A percentile compares a stretch with the other conserved stretches of the same genome.
phyloP scores from a whole-genome alignment of 2,888 invertebrate species.

The Apocheima hispidaria region DNA sequence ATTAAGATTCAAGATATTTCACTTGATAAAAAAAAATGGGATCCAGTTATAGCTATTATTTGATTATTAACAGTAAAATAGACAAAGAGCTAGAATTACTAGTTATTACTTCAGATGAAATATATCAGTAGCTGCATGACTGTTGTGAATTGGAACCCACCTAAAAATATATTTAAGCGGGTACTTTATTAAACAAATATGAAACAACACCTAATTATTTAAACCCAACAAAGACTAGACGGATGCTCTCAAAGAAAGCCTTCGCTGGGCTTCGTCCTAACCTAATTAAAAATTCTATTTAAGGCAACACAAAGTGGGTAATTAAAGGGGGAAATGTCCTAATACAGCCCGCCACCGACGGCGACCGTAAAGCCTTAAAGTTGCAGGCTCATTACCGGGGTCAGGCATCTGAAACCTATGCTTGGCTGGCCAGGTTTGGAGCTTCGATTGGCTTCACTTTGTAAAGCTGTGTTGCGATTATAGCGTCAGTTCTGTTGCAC shows the following conservation, averaged over 20 bases:
- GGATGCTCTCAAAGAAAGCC: conserved; percentile 24
- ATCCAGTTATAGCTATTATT: no score
- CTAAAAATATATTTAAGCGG: neutral
- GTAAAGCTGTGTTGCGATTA: neutral
- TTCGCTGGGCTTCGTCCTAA: conserved; percentile 28
- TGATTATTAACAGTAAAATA: no score
- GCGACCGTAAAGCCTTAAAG: conserved; percentile 46
- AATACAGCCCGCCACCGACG: conserved; percentile 46
- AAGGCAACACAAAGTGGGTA: conserved; percentile 52
- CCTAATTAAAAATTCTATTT: conserved; percentile 55
- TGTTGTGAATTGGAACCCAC: neutral
- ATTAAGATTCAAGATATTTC: no score
- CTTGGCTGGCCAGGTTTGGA: no score
- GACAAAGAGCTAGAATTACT: no score
- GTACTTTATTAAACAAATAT: conserved; percentile 9
- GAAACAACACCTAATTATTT: conserved; percentile 25
- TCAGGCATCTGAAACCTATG: conserved; percentile 50
- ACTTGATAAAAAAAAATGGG: no score
- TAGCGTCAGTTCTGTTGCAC: no score
- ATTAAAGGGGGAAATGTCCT: conserved; percentile 50
- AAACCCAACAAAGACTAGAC: conserved; percentile 29
- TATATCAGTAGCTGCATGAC: neutral
- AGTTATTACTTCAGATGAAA: no score
- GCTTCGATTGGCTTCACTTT: neutral
- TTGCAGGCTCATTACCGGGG: conserved; percentile 62